These are phyloP conservation scores for Neoarius graeffei DNA, from an alignment of 2,113 vertebrate genomes.

Conservation along the genomic window DNA sequence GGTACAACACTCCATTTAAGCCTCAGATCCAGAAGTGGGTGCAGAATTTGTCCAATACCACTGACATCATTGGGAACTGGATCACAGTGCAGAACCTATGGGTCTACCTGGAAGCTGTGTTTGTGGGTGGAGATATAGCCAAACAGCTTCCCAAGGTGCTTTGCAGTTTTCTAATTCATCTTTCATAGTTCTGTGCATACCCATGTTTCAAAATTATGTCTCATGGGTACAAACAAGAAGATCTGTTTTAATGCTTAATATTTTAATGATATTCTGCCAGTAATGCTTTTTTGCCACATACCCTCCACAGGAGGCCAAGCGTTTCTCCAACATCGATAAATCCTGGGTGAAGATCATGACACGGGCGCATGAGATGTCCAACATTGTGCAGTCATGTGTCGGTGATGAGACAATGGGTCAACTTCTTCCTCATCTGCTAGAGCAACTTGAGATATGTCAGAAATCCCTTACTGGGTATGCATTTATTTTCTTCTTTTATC, in stretches of 20 bases:
- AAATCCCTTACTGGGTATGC: slow-evolving; percentile 95
- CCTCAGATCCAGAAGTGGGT: slow-evolving; percentile 97
- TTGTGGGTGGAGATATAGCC: slow-evolving; percentile 94
- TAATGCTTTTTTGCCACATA: not conserved
- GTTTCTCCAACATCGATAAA: slow-evolving; percentile 96
- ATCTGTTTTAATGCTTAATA: not conserved
- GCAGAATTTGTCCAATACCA: slow-evolving; percentile 88
- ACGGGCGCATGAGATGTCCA: slow-evolving; percentile 87
- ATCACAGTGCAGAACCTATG: slow-evolving; percentile 95
- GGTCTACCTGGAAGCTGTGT: slow-evolving; percentile 97
- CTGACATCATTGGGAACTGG: slow-evolving; percentile 93
- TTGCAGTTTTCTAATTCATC: not conserved
- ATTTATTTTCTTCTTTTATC: slow-evolving; percentile 39
- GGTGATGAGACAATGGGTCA: slow-evolving; percentile 95
- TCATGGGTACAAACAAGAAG: not conserved
- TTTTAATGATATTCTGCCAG: not conserved
- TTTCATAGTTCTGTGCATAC: not conserved
- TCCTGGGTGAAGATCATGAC: slow-evolving; percentile 98
- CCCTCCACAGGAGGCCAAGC: slow-evolving; percentile 85
- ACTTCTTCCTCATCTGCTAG: slow-evolving; percentile 88
- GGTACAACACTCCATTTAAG: slow-evolving; percentile 93
- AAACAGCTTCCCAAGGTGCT: slow-evolving; percentile 95
- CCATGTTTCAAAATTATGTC: not conserved
- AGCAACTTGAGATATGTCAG: slow-evolving; percentile 95
- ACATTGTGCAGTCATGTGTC: slow-evolving; percentile 90